These are phyloP conservation scores for Cantharis nigra DNA, from an alignment of 2,888 invertebrate species.

Conservation along the genomic window DNA sequence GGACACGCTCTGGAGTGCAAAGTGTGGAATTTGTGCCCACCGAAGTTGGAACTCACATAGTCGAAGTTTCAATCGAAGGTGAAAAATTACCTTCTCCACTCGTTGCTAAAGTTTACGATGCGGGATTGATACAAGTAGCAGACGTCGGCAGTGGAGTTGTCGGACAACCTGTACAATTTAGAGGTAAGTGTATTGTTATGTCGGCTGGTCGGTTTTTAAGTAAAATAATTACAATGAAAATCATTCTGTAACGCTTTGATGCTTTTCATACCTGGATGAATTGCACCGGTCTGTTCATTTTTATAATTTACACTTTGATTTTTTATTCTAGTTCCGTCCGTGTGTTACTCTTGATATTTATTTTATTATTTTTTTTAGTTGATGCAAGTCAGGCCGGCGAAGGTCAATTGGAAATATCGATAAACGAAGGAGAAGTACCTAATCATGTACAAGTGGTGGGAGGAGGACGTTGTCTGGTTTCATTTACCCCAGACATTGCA, in stretches of 20 bases:
- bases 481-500: constrained; percentile 90
- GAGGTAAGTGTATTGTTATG: constrained; percentile 65
- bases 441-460: constrained; percentile 97
- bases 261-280: neutral
- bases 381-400: constrained; percentile 98
- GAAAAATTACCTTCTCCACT: constrained; percentile 88
- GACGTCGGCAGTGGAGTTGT: constrained; percentile 93
- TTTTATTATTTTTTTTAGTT: constrained; percentile 64
- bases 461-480: constrained; percentile 91
- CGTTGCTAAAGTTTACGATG: constrained; percentile 93
- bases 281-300: neutral
- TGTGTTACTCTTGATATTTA: neutral
- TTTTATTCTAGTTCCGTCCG: neutral
- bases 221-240: constrained; percentile 8
- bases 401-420: constrained; percentile 98
- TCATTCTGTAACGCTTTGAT: constrained; percentile 3
- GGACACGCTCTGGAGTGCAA: constrained; percentile 75
- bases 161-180: constrained; percentile 95
- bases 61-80: constrained; percentile 87
- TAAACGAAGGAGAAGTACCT: constrained; percentile 98
- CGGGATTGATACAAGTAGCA: constrained; percentile 90
- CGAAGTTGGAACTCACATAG: constrained; percentile 93
- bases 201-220: neutral
- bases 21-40: constrained; percentile 90
- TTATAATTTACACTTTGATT: neutral